Conservation (phyloP, 2,113 vertebrate genomes). For the Rhombomys opimus region DNA sequence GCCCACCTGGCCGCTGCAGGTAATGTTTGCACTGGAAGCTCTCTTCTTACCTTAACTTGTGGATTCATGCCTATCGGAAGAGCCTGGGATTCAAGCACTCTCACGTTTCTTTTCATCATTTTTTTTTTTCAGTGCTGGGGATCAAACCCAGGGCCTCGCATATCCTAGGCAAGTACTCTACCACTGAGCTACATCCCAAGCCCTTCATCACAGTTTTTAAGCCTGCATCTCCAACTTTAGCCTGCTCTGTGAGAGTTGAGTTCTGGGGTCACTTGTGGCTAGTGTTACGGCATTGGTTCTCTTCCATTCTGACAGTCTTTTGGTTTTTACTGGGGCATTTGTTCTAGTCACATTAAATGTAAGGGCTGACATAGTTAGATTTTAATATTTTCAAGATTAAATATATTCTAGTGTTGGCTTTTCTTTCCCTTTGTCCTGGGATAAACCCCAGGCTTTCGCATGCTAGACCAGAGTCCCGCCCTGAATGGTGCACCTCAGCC, state of each 20-base stretch:
- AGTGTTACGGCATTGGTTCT: slow-evolving; percentile 39
- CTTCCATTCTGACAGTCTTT: not conserved
- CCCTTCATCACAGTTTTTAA: slow-evolving; percentile 26
- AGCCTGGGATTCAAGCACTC: not conserved
- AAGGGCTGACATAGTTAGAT: not conserved
- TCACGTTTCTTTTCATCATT: not conserved
- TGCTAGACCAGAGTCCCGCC: not conserved
- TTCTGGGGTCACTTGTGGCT: not conserved
- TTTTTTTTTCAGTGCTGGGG: slow-evolving; percentile 32
- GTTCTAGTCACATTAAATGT: not conserved
- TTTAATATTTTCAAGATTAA: not conserved
- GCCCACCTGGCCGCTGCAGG: slow-evolving; percentile 98
- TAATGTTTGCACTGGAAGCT: slow-evolving; percentile 65
- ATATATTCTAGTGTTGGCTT: not conserved
- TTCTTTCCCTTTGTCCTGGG: not conserved
- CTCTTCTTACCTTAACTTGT: not conserved
- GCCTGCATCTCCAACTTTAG: not conserved
- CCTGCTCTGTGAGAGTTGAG: slow-evolving; percentile 7
- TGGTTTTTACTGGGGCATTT: not conserved
- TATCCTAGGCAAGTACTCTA: slow-evolving; percentile 29
- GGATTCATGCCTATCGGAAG: not conserved
- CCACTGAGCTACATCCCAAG: slow-evolving; percentile 19
- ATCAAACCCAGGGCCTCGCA: slow-evolving; percentile 37
- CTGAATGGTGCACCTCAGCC: not conserved
- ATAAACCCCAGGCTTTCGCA: not conserved